These are phyloP conservation scores for Actinemys pallida DNA, from an alignment of 2,113 vertebrate genomes.

Conservation along the genomic window DNA sequence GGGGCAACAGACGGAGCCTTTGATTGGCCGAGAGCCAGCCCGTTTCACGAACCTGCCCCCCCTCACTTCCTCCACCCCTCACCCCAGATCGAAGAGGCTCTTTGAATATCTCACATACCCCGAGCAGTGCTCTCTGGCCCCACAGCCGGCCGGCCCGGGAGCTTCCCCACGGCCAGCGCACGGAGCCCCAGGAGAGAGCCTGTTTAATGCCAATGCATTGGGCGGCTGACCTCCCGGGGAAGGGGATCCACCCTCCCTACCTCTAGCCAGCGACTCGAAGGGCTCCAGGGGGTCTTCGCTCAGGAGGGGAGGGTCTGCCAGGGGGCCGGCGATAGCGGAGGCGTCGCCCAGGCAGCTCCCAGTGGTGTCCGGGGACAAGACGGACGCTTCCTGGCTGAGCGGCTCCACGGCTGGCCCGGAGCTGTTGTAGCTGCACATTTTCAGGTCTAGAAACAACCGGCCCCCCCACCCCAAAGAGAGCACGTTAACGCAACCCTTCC, in stretches of 20 bases:
- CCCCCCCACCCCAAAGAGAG: background rate
- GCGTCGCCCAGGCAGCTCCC: conserved; percentile 74
- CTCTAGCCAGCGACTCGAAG: conserved; percentile 79
- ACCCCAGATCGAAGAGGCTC: background rate
- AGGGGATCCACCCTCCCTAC: conserved; percentile 27
- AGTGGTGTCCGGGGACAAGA: conserved; percentile 65
- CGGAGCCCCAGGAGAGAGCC: too few relatives aligned
- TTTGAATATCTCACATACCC: too few relatives aligned
- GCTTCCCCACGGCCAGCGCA: too few relatives aligned
- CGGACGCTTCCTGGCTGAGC: conserved; percentile 73
- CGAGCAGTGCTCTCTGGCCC: too few relatives aligned
- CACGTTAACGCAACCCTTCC: background rate
- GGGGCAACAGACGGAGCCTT: background rate
- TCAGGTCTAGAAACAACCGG: conserved; percentile 67
- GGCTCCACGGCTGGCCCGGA: conserved; percentile 53
- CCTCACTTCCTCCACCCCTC: too few relatives aligned
- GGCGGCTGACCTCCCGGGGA: background rate
- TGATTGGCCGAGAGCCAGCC: too few relatives aligned
- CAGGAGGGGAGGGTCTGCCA: conserved; percentile 78
- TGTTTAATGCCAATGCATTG: too few relatives aligned
- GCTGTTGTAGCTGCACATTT: conserved; percentile 76
- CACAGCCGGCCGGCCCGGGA: too few relatives aligned
- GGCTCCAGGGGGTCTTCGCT: conserved; percentile 78
- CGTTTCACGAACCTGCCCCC: too few relatives aligned
- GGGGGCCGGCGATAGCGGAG: conserved; percentile 72